These are phyloP conservation scores for Pachyseris speciosa DNA, from an alignment of 64 coral and sea anemone genomes.

Conservation along the genomic window DNA sequence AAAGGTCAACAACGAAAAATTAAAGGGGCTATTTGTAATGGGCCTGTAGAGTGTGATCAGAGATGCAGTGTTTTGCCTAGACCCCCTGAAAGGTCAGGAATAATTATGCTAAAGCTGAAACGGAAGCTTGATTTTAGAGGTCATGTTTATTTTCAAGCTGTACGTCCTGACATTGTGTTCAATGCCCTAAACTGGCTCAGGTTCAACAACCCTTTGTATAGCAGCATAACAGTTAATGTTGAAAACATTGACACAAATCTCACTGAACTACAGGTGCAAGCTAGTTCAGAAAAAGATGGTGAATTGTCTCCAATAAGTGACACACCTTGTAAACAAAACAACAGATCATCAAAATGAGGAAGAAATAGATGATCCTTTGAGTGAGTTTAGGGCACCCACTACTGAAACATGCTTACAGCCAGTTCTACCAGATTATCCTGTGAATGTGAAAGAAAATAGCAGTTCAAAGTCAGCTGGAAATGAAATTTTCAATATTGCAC, in stretches of 20 bases:
- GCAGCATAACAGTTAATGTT: slow-evolving; percentile 14
- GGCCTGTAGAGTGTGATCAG: slow-evolving; percentile 53
- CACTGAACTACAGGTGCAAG: background rate
- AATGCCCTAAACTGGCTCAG: slow-evolving; percentile 62
- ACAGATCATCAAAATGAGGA: background rate
- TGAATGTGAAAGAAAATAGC: background rate
- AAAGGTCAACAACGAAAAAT: slow-evolving; percentile 52
- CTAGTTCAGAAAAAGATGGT: background rate
- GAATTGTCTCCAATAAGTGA: background rate
- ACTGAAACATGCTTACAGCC: too few species aligned
- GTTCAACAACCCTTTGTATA: slow-evolving; percentile 41
- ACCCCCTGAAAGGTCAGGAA: too few species aligned
- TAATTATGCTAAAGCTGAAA: too few species aligned
- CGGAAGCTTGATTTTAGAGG: too few species aligned
- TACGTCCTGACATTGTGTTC: slow-evolving; percentile 31
- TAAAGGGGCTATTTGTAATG: slow-evolving; percentile 34
- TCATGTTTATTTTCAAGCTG: too few species aligned
- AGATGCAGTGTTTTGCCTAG: slow-evolving; percentile 58
- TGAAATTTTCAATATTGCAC: too few species aligned
- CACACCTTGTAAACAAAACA: background rate
- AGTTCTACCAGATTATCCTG: slow-evolving; percentile 38
- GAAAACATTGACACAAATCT: too few species aligned
- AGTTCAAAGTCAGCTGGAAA: slow-evolving; percentile 27
- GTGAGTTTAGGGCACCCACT: background rate
- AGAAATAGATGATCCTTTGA: background rate